These are phyloP conservation scores for Drosophila sp. DNA, from an alignment of 1,140 invertebrate species.

Conservation along the genomic window DNA sequence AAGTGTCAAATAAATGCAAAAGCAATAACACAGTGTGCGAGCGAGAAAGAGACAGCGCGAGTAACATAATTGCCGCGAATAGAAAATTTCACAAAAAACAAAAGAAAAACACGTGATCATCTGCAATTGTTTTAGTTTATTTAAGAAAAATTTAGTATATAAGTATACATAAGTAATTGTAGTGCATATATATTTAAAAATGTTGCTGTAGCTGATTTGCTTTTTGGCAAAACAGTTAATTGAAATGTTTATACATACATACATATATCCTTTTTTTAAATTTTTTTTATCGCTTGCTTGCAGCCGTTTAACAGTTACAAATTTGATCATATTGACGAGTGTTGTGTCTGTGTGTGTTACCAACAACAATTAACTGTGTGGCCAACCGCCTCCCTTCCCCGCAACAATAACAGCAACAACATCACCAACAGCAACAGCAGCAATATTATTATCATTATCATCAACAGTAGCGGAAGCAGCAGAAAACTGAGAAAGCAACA, in stretches of 20 bases:
- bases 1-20: neutral
- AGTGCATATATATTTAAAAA: constrained; percentile 1
- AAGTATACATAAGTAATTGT: neutral
- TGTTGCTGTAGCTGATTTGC: neutral
- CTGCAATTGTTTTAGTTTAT: constrained; percentile 14
- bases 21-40: neutral
- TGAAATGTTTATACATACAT: neutral
- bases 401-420: constrained; percentile 6
- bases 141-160: neutral
- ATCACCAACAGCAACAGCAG: neutral
- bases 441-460: neutral
- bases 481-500: constrained; percentile 8
- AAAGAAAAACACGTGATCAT: constrained; percentile 48
- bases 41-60: neutral
- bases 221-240: neutral
- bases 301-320: constrained; percentile 56
- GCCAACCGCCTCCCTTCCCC: neutral
- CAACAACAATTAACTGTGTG: constrained; percentile 27
- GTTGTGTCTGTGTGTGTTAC: constrained; percentile 47
- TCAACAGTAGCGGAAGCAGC: constrained; percentile 11
- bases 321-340: constrained; percentile 53
- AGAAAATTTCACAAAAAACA: constrained; percentile 15
- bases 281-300: constrained; percentile 33
- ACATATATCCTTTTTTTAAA: constrained; percentile 3
- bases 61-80: neutral